These are phyloP conservation scores for Muraenolepis orangiensis DNA, from an alignment of 2,797 vertebrate species.

Conservation along the genomic window DNA sequence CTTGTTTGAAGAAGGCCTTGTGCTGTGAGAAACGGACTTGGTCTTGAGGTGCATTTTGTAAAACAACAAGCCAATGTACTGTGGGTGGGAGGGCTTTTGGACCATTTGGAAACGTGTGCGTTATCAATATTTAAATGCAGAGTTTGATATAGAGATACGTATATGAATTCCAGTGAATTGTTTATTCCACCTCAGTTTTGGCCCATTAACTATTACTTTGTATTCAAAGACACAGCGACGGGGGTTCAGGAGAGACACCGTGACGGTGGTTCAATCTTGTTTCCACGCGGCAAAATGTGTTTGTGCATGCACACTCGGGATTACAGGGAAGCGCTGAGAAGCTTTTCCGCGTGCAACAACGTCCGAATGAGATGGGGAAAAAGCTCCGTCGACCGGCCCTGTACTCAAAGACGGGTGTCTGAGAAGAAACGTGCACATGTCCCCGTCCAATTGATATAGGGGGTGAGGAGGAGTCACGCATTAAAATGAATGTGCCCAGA, in stretches of 20 bases:
- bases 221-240: neutral
- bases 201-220: neutral
- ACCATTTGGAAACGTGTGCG: neutral
- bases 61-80: no score
- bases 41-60: no score
- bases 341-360: neutral
- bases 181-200: neutral
- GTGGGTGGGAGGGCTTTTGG: neutral
- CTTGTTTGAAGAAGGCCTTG: slow-evolving; percentile 2
- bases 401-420: no score
- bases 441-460: neutral
- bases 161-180: neutral
- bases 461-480: neutral
- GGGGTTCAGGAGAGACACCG: neutral
- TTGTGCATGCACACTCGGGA: neutral
- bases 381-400: neutral
- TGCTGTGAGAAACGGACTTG: slow-evolving; percentile 5
- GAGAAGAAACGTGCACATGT: neutral
- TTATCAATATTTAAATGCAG: neutral
- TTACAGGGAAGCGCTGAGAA: neutral
- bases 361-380: neutral
- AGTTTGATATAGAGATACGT: neutral
- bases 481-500: neutral
- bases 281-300: neutral
- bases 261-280: neutral